Percentiles rank a stretch among this genome's conserved stretches.
Evolutionary conservation across 2,888 invertebrate species (phyloP).

Genomic region (Andricus quercusramuli): DNA sequence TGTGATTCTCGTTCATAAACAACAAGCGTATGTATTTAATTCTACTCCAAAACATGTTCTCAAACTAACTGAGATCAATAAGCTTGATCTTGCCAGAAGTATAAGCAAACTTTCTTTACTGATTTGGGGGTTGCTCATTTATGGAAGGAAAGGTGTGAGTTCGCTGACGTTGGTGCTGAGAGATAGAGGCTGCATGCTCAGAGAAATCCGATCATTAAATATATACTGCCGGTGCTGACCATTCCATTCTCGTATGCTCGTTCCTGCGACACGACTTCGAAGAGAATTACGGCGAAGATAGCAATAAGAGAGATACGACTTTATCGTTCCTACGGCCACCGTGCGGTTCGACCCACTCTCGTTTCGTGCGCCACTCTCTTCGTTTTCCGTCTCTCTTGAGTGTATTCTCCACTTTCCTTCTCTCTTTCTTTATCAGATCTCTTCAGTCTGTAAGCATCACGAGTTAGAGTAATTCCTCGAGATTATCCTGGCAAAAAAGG

Average conservation of each 20-base stretch:
- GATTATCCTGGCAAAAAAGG: constrained; percentile 46
- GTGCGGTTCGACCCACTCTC: constrained; percentile 52
- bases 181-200: constrained; percentile 65
- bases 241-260: constrained; percentile 67
- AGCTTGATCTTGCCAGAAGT: too few relatives aligned
- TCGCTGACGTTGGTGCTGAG: constrained; percentile 59
- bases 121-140: neutral
- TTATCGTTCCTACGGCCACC: constrained; percentile 65
- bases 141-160: constrained; percentile 39
- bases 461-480: constrained; percentile 47
- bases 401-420: constrained; percentile 50
- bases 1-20: too few relatives aligned
- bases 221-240: constrained; percentile 69
- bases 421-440: constrained; percentile 55
- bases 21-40: neutral
- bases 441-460: constrained; percentile 47
- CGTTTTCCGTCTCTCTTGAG: constrained; percentile 56
- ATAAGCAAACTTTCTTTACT: neutral
- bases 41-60: neutral
- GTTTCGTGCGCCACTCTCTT: constrained; percentile 51
- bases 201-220: constrained; percentile 72
- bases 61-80: neutral
- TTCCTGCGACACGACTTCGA: constrained; percentile 65
- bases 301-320: constrained; percentile 73
- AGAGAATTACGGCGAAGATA: constrained; percentile 73